Percentiles rank a stretch among this genome's conserved stretches.
Conservation (phyloP, 2,113 vertebrate genomes). For the Chionodraco myersi region DNA sequence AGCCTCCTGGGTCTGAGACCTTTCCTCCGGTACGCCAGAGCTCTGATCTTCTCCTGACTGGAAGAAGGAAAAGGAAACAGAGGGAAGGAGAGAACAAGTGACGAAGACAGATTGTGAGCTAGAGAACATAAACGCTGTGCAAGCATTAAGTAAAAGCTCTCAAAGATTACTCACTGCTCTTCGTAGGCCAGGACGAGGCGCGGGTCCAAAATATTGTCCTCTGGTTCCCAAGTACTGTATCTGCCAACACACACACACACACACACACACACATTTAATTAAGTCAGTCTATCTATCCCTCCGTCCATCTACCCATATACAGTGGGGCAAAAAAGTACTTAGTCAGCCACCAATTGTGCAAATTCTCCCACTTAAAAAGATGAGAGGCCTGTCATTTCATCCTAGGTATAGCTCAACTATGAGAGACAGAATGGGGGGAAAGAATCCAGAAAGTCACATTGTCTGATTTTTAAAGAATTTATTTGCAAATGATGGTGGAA, state of each 20-base stretch:
- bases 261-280: slow-evolving; percentile 45
- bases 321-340: no score
- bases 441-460: no score
- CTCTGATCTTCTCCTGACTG: slow-evolving; percentile 94
- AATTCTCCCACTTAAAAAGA: no score
- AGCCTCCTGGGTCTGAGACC: slow-evolving; percentile 95
- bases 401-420: no score
- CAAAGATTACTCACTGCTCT: slow-evolving; percentile 90
- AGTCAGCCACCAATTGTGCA: no score
- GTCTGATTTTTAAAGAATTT: no score
- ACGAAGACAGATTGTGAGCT: slow-evolving; percentile 6
- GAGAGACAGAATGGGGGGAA: no score
- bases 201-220: slow-evolving; percentile 99
- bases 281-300: neutral
- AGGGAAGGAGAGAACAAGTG: slow-evolving; percentile 6
- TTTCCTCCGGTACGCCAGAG: slow-evolving; percentile 95
- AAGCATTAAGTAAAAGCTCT: neutral
- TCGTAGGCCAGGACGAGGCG: slow-evolving; percentile 96
- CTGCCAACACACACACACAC: slow-evolving; percentile 78
- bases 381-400: no score
- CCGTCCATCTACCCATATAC: neutral
- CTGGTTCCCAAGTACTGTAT: slow-evolving; percentile 99
- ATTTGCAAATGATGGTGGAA: no score
- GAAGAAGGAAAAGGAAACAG: slow-evolving; percentile 7
- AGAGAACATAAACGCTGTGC: slow-evolving; percentile 2